Base-by-base conservation (phyloP, 2,113 vertebrate genomes). In the Crotophaga sulcirostris region DNA sequence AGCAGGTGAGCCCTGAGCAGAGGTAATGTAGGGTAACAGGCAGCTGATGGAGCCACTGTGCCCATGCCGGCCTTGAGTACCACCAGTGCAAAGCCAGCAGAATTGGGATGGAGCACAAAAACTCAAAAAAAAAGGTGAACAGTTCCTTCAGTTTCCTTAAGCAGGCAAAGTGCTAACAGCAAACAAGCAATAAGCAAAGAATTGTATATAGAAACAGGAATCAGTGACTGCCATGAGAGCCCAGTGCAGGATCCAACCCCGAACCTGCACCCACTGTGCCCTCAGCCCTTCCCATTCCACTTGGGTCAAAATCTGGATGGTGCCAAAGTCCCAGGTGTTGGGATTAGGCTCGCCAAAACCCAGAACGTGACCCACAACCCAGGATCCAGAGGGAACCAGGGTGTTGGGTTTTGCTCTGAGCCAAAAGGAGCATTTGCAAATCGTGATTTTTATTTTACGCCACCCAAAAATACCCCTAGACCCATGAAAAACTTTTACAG, bases 11-110 rank as follows among this genome's bases (percentile, higher is more conserved):
- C 23, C 15, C 49, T 1, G 16, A 10, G 42, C 34, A 45, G 86
- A 51, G 34, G 9, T 19, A 51, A 63, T 0, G 3, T 28, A 13
- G 70, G 62, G 70, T 20, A 33, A 25, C 20, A 58, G 56, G 79
- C 17, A 26, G 59, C 59, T 20, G 45, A 13, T 1, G 23, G 59
- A 45, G 54, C 23, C 0, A 13, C 84, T 64, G 49, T 7, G 56
- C 45, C 29, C 5, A 25, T 0, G 3, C 31, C 2, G 7, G 49
- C 62, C 1, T 2, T 24, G 7, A 55, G 56, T 5, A 2, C n/a
- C 40, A 16, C 0, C 4, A 52, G 28, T 2, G 33, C 21, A 31
- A 77, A 73, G 47, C 67, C 59, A 11, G 40, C 33, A 77, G 54
- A 73, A 67, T 1, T 5, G 60, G 28, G 60, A 78, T n/a, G 36